Conservation (phyloP, 2,797 vertebrate species). For the Hylomyscus alleni region DNA sequence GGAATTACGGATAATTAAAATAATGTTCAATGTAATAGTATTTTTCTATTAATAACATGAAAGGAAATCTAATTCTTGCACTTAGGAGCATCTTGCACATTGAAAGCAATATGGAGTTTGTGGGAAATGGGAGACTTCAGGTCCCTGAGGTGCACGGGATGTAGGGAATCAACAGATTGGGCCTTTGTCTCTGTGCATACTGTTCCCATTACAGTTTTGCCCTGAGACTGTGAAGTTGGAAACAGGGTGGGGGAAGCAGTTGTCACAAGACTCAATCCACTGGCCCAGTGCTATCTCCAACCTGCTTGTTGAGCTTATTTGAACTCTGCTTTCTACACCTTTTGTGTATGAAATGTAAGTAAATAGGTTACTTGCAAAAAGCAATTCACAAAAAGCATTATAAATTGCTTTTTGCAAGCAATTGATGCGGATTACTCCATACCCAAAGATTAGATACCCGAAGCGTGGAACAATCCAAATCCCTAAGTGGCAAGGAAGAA, state of each 20-base stretch:
- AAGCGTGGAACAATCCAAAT: conserved; percentile 16
- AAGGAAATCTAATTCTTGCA: conserved; percentile 43
- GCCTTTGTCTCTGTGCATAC: not conserved
- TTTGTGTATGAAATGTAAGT: not conserved
- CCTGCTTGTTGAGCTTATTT: conserved; percentile 19
- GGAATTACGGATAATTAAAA: conserved; percentile 37
- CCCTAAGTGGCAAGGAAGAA: not conserved
- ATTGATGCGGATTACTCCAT: not conserved
- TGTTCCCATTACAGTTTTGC: not conserved
- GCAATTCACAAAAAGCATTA: not conserved
- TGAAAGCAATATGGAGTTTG: not conserved
- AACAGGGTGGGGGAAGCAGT: not conserved
- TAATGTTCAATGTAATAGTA: conserved; percentile 17
- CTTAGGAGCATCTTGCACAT: conserved; percentile 14
- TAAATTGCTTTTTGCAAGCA: conserved; percentile 4
- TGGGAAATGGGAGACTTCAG: not conserved
- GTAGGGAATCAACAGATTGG: not conserved
- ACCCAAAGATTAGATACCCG: not conserved
- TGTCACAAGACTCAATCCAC: not conserved
- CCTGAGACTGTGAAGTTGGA: not conserved
- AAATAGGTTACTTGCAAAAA: not conserved
- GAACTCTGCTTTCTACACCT: not conserved
- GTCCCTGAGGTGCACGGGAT: not conserved
- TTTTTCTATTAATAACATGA: conserved; percentile 54
- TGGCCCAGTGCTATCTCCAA: not conserved